Percentiles rank a stretch among this genome's conserved stretches.
These are phyloP conservation scores for Glyptemys insculpta DNA, from an alignment of 2,797 vertebrate species.

Conservation along the genomic window DNA sequence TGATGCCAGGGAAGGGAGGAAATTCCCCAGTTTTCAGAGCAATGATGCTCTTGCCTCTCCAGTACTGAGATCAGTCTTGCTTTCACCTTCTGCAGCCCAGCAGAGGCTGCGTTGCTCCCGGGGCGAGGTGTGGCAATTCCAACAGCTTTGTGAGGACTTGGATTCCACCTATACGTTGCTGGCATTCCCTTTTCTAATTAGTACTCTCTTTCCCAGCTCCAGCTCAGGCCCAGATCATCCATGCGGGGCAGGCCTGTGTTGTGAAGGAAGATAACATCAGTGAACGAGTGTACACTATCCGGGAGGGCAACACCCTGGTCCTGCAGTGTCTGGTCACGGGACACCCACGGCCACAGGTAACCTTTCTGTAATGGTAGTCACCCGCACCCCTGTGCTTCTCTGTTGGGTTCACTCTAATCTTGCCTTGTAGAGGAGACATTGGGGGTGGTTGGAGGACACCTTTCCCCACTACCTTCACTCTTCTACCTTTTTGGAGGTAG, in stretches of 20 bases:
- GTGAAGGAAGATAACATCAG: conserved; percentile 99
- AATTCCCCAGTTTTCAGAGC: background rate
- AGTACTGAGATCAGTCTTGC: background rate
- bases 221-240: conserved; percentile 96
- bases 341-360: conserved; percentile 96
- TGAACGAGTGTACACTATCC: conserved; percentile 97
- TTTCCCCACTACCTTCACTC: background rate
- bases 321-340: conserved; percentile 97
- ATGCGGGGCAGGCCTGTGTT: conserved; percentile 95
- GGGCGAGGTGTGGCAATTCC: background rate
- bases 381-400: fast-evolving
- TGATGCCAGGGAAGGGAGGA: background rate
- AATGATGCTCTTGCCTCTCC: background rate
- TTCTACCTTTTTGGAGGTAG: background rate
- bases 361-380: background rate
- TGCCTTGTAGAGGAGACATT: fast-evolving
- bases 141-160: background rate
- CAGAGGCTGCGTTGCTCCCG: background rate
- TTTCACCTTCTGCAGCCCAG: background rate
- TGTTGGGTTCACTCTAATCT: background rate
- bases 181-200: background rate
- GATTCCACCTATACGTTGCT: background rate
- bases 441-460: fast-evolving
- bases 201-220: conserved; percentile 85
- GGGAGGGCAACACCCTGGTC: conserved; percentile 93